These are phyloP conservation scores for Brachirus orientalis DNA, from an alignment of 2,113 vertebrate species.

Conservation along the genomic window DNA sequence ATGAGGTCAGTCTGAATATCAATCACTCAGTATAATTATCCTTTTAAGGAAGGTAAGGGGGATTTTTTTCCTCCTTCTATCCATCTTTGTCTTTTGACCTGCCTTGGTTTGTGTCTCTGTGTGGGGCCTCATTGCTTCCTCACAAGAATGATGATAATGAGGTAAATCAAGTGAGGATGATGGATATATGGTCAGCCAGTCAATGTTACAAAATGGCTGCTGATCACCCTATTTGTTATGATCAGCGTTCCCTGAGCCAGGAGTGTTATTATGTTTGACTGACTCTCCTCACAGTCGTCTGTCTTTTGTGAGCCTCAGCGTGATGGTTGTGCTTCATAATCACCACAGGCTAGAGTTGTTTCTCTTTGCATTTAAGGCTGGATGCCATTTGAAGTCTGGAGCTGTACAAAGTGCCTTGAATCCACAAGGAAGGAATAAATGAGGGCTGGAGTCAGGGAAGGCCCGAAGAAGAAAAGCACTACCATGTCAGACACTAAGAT, in stretches of 20 bases:
- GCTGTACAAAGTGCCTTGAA: conserved; percentile 57
- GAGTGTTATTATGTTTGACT: conserved; percentile 34
- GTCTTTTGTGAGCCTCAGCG: conserved; percentile 37
- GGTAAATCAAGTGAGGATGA: conserved; percentile 59
- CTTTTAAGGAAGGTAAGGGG: conserved; percentile 76
- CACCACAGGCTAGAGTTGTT: conserved; percentile 32
- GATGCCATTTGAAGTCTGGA: conserved; percentile 63
- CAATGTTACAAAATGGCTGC: conserved; percentile 54
- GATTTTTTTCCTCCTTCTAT: conserved; percentile 67
- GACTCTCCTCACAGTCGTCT: conserved; percentile 53
- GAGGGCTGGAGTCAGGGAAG: conserved; percentile 37
- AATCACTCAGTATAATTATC: conserved; percentile 79
- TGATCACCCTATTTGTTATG: conserved; percentile 64
- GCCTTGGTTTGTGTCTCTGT: conserved; percentile 34
- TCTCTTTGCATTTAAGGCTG: conserved; percentile 39
- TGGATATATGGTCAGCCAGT: conserved; percentile 48
- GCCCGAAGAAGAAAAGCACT: conserved; percentile 48
- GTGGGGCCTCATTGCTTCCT: conserved; percentile 45
- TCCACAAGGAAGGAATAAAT: conserved; percentile 46
- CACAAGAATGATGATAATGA: conserved; percentile 61
- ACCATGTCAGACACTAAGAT: conserved; percentile 31
- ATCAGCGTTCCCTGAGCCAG: conserved; percentile 38
- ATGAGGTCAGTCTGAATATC: conserved; percentile 75
- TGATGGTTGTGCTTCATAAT: conserved; percentile 29
- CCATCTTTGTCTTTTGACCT: conserved; percentile 59